phyloP scores from a whole-genome alignment of 2,113 vertebrate species.

The Cynopterus brachyotis region DNA sequence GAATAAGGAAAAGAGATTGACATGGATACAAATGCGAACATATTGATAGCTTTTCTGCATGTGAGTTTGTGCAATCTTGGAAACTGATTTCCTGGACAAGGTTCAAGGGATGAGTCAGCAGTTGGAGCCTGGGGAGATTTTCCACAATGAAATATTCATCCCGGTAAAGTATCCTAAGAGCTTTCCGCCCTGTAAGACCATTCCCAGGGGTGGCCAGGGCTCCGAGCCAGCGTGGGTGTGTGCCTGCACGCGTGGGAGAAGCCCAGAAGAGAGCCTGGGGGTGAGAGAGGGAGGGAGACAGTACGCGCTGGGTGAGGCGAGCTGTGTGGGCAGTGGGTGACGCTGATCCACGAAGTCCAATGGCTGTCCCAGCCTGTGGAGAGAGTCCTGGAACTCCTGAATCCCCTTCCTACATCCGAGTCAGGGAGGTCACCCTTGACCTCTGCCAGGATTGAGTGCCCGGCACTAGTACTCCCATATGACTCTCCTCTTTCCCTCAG shows the following conservation, averaged over 20 bases:
- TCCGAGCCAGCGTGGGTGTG: not conserved
- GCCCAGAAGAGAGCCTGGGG: not conserved
- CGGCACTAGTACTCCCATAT: not conserved
- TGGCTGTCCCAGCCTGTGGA: not conserved
- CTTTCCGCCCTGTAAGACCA: slow-evolving; percentile 49
- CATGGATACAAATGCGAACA: slow-evolving; percentile 82
- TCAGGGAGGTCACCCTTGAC: not conserved
- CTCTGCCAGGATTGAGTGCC: not conserved
- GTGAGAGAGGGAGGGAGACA: not conserved
- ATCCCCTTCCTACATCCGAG: not conserved
- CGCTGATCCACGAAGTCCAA: not conserved
- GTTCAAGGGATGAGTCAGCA: slow-evolving; percentile 69
- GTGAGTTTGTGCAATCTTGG: slow-evolving; percentile 75
- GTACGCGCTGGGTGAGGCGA: not conserved
- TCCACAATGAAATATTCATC: slow-evolving; percentile 78
- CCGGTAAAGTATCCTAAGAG: slow-evolving; percentile 65
- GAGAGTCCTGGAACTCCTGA: not conserved
- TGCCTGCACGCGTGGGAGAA: not conserved
- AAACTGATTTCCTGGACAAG: slow-evolving; percentile 70
- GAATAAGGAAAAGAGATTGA: slow-evolving; percentile 83
- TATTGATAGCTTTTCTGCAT: slow-evolving; percentile 80
- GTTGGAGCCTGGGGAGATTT: slow-evolving; percentile 78
- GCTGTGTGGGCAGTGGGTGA: not conserved
- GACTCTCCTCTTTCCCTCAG: not conserved
- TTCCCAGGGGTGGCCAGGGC: slow-evolving; percentile 23